Base-by-base conservation (phyloP, 64 coral and sea anemone genomes). In the Montipora efflorescens region DNA sequence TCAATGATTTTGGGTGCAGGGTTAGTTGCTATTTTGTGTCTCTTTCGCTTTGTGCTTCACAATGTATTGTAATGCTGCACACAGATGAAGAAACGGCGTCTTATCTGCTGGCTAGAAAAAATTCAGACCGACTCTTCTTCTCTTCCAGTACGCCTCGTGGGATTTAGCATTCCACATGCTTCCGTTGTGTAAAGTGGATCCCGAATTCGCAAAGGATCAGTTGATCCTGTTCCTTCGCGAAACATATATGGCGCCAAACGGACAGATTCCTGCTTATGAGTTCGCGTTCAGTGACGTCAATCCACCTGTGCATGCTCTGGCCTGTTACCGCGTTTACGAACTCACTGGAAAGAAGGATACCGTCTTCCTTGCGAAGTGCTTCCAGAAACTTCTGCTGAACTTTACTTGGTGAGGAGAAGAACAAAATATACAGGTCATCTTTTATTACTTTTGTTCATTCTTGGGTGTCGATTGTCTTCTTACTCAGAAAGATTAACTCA, bases 161-260 rank as follows among this genome's bases (percentile, higher is more conserved):
- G 93, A 98, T 47, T 47, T 95, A 19, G 96, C 96, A 4, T 98
- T 98, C 67, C 96, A 98, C 59, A 95, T 98, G 90, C 80, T 90
- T 8, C 90, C 93, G 5, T 92, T 98, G 53, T 87, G 90, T 16
- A 93, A 81, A 79, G 79, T 98, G 7, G 96, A 98, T 28, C 93
- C 93, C 48, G 93, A 98, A 51, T 98, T 95, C 87, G 84, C 96
- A 13, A 98, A 98, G 74, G 68, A 89, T 47, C 96, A 98, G 79
- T 76, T 98, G 25, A 20, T 98, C n/a, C 78, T 98, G 47, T 95
- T 98, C 73, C 77, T 98, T 7, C 93, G 93, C 8, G 96, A 98
- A 5, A 92, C 84, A 48, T 98, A 98, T 87, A 95, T 98, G 96
- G 90, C 93, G 5, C 93, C 93, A 5, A 95, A 95, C 20, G 93